Evolutionary conservation across 2,888 invertebrate genomes (phyloP).

Genomic region (Spodoptera picta): DNA sequence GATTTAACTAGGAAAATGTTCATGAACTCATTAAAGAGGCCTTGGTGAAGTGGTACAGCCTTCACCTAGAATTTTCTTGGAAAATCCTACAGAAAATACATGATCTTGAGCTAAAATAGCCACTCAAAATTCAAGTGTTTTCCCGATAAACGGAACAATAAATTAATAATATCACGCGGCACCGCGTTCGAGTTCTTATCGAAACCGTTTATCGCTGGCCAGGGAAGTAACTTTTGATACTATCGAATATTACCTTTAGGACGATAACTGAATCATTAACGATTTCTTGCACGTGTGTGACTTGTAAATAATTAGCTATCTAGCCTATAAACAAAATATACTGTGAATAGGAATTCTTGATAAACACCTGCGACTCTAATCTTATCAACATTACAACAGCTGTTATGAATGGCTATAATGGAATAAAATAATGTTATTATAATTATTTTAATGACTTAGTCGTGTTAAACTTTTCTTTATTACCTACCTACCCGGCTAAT

Average conservation of each 20-base stretch:
- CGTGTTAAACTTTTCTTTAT: slow-evolving; percentile 1
- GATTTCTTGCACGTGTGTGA: slow-evolving; percentile 1
- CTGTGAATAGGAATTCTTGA: slow-evolving; percentile 9
- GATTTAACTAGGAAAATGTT: slow-evolving; percentile 20
- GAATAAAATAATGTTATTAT: slow-evolving; percentile 14
- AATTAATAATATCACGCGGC: slow-evolving; percentile 5
- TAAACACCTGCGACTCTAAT: slow-evolving; percentile 35
- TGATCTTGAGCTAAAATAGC: slow-evolving; percentile 39
- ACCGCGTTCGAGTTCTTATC: slow-evolving; percentile 1
- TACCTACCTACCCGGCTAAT: too few species aligned
- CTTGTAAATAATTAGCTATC: slow-evolving; percentile 13
- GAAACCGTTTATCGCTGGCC: slow-evolving; percentile 1
- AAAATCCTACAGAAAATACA: slow-evolving; percentile 14
- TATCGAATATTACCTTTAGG: slow-evolving; percentile 3
- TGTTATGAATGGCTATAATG: slow-evolving; percentile 6
- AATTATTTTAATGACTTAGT: slow-evolving; percentile 2
- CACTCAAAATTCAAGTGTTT: slow-evolving; percentile 6
- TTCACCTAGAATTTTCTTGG: slow-evolving; percentile 24
- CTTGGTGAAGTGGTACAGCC: slow-evolving; percentile 21
- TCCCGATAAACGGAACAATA: not conserved
- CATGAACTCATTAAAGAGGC: slow-evolving; percentile 18
- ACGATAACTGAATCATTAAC: slow-evolving; percentile 1
- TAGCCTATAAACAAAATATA: slow-evolving; percentile 1
- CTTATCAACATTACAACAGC: slow-evolving; percentile 37
- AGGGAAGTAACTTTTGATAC: not conserved